phyloP scores from a whole-genome alignment of 1,140 invertebrate genomes.

The Holotrichia oblita region DNA sequence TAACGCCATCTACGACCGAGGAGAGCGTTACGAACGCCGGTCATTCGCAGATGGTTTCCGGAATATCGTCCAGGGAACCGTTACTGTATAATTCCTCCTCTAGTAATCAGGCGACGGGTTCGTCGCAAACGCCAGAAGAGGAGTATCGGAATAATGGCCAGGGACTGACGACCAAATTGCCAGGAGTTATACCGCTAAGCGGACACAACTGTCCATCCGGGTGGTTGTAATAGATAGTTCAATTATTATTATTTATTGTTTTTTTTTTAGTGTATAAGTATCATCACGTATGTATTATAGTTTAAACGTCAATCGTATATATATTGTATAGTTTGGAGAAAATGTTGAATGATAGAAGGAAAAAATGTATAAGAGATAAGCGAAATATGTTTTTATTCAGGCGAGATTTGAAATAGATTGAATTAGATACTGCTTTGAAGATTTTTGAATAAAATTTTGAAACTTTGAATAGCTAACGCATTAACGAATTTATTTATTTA shows the following conservation, averaged over 20 bases:
- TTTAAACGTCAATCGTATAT: background rate
- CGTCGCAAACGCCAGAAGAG: conserved; percentile 60
- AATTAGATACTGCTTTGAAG: too few species aligned
- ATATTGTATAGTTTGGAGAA: background rate
- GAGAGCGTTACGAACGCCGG: conserved; percentile 58
- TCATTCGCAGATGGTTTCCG: conserved; percentile 47
- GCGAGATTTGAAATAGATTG: too few species aligned
- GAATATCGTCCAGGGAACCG: conserved; percentile 59
- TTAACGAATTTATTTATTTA: too few species aligned
- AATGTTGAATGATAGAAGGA: too few species aligned
- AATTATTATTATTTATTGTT: background rate
- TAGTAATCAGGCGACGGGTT: conserved; percentile 57
- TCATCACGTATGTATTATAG: background rate
- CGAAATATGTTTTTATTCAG: background rate
- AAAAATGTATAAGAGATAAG: too few species aligned
- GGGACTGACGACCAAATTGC: conserved; percentile 63
- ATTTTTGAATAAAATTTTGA: too few species aligned
- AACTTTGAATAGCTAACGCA: too few species aligned
- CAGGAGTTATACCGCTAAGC: conserved; percentile 71
- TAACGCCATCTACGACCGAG: conserved; percentile 67
- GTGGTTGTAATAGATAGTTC: conserved; percentile 63
- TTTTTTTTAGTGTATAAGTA: background rate
- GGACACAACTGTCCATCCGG: conserved; percentile 69
- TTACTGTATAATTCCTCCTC: conserved; percentile 59
- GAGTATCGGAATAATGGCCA: conserved; percentile 52